Evolutionary conservation across 2,888 invertebrate species (phyloP).

Genomic region (Tetheella fluctuosa): DNA sequence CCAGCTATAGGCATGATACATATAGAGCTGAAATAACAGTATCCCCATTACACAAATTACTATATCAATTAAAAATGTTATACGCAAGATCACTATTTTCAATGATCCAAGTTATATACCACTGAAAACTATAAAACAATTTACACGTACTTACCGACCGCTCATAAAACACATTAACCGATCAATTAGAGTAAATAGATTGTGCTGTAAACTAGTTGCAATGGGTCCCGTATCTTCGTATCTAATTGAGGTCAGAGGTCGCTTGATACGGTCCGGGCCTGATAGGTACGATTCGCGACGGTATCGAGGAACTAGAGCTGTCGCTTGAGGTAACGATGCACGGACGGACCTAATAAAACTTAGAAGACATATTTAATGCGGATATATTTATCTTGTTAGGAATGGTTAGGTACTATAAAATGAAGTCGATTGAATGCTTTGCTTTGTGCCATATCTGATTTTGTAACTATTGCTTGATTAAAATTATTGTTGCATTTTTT

Average conservation of each 20-base stretch:
- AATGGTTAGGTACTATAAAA: constrained; percentile 37
- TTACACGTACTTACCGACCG: background rate
- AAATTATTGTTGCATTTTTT: too few species aligned
- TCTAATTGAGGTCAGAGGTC: constrained; percentile 51
- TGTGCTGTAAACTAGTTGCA: constrained; percentile 36
- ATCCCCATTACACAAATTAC: too few species aligned
- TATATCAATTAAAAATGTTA: too few species aligned
- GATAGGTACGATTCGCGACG: constrained; percentile 25
- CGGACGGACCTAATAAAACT: constrained; percentile 16
- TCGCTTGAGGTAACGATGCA: background rate
- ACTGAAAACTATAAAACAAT: background rate
- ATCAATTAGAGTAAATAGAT: constrained; percentile 43
- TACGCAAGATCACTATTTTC: background rate
- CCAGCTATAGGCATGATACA: too few species aligned
- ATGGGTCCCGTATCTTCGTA: constrained; percentile 35
- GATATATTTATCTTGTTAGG: constrained; percentile 43
- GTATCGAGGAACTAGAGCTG: constrained; percentile 17
- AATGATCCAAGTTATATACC: background rate
- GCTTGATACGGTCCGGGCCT: constrained; percentile 32
- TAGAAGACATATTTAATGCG: constrained; percentile 24
- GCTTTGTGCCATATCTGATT: background rate
- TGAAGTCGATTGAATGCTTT: constrained; percentile 30
- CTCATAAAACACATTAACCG: constrained; percentile 4
- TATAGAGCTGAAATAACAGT: too few species aligned
- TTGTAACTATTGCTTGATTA: constrained; percentile 8